Evolutionary conservation across 92 coral and sea anemone genomes (phyloP), one percentile per base, ranked within the genome.

Genomic region (Chrysogorgia sp.): DNA sequence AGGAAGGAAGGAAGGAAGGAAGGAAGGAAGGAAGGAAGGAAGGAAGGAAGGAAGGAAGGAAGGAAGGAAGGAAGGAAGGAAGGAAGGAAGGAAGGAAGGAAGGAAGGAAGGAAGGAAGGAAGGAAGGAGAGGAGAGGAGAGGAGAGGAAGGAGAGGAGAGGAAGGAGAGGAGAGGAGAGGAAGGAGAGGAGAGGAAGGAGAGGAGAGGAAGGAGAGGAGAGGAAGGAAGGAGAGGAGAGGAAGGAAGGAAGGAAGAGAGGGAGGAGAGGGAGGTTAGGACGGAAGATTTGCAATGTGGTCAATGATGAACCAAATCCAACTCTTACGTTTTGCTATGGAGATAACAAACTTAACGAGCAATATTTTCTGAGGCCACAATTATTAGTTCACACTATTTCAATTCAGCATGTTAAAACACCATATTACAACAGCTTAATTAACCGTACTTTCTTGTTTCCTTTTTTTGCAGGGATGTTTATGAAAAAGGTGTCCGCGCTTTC

Each of bases 401-500:
- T 2, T 28, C 9, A 31, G 26, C 21, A 64, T 3, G 50, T 28
- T 59, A 28, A 20, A 59, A 8, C 62, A 56, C 31, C 62, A 56
- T 56, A 12, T 2, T 7, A 28, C 66, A 30, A 19, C 2, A 3
- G 8, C 13, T 50, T 47, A n/a, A 19, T 40, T 23, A 10, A 0
- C 60, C 3, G 62, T 19, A 40, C n/a, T 25, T 22, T 29, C 8
- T 24, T 56, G 37, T 37, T 34, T 19, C 67, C 37, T 76, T 50
- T 2, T 47, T 58, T 21, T 78, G 4, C 33, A 91, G 98, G 80
- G 97, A 91, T 81, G 72, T 94, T 66, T 94, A 89, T 64, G 97
- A 94, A 69, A 94, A 92, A 57, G 98, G 97, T 29, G 83, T 89
- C 69, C 90, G 87, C 32, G 98, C 98, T 3, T 94, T 94, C 71